Conservation (phyloP, 2,888 invertebrate species). For the Hemaris fuciformis region DNA sequence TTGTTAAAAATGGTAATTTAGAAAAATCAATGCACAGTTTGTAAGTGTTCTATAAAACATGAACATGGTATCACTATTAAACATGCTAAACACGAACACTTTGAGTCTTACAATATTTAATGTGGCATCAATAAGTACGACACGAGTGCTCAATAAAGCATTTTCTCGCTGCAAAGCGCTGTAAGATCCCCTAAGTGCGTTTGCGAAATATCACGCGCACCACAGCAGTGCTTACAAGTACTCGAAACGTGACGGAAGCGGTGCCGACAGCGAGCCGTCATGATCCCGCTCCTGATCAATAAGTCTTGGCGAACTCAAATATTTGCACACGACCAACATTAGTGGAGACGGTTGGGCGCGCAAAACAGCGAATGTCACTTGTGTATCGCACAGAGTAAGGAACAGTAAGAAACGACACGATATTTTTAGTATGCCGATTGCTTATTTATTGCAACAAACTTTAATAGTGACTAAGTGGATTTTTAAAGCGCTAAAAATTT, state of each 20-base stretch:
- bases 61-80: too few species aligned
- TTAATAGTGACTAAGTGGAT: too few species aligned
- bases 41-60: too few species aligned
- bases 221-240: conserved; percentile 53
- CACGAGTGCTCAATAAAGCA: conserved; percentile 3
- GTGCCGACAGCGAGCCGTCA: conserved; percentile 53
- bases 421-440: background rate
- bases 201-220: conserved; percentile 14
- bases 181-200: conserved; percentile 4
- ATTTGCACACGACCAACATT: conserved; percentile 75
- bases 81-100: background rate
- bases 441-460: too few species aligned
- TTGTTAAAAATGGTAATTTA: too few species aligned
- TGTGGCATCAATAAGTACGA: background rate
- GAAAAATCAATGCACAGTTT: too few species aligned
- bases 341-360: conserved; percentile 41
- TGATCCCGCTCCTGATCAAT: conserved; percentile 73
- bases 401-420: background rate
- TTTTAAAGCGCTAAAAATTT: too few species aligned
- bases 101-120: background rate
- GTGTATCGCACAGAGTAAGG: conserved; percentile 26
- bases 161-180: conserved; percentile 19
- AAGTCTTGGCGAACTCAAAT: conserved; percentile 70
- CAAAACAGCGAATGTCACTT: conserved; percentile 45
- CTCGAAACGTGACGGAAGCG: conserved; percentile 74